Evolutionary conservation across 2,888 invertebrate genomes (phyloP).

Genomic region (Hypena proboscidalis): DNA sequence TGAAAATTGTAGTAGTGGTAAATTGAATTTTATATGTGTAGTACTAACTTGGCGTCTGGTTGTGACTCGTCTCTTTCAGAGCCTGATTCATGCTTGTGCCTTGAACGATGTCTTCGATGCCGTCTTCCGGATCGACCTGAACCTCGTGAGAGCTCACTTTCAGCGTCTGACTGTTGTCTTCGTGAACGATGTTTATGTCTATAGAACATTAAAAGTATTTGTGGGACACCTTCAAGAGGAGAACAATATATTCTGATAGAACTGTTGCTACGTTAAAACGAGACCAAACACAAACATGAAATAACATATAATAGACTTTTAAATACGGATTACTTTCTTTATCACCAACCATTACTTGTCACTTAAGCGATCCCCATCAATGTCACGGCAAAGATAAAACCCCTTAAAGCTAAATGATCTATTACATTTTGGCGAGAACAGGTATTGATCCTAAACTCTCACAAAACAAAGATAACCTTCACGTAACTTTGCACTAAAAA

Average conservation of each 20-base stretch:
- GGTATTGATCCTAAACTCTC: too few relatives aligned
- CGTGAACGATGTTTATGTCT: constrained; percentile 93
- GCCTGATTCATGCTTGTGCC: constrained; percentile 90
- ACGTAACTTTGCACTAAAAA: constrained; percentile 9
- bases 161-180: constrained; percentile 93
- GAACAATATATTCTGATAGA: too few relatives aligned
- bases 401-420: too few relatives aligned
- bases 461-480: background rate
- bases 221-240: background rate
- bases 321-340: too few relatives aligned
- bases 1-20: too few relatives aligned
- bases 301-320: too few relatives aligned
- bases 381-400: too few relatives aligned
- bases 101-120: constrained; percentile 90
- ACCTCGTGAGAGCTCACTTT: constrained; percentile 94
- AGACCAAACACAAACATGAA: too few relatives aligned
- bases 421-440: too few relatives aligned
- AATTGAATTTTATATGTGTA: background rate
- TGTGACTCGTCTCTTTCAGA: constrained; percentile 89
- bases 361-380: too few relatives aligned
- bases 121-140: constrained; percentile 92
- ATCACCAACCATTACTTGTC: too few relatives aligned
- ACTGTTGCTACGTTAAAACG: too few relatives aligned
- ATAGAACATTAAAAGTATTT: constrained; percentile 6
- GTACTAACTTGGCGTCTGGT: constrained; percentile 75